Percentiles rank a stretch among this genome's conserved stretches.
These are phyloP conservation scores for Epicampocera succincta DNA, from an alignment of 2,888 invertebrate species.

Conservation along the genomic window DNA sequence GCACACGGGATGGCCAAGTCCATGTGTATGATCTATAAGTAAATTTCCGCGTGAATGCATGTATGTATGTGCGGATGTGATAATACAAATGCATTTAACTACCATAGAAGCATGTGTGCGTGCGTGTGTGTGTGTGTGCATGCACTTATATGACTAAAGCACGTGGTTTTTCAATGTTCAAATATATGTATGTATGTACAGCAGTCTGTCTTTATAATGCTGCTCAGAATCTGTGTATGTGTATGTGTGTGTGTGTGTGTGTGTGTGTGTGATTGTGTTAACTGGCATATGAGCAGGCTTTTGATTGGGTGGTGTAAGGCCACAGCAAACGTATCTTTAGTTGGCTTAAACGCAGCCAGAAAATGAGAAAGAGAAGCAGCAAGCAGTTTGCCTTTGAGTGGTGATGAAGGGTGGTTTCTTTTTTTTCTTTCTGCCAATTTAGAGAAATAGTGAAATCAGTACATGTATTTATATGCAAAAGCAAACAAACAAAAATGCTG, in stretches of 20 bases:
- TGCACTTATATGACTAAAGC: slow-evolving; percentile 42
- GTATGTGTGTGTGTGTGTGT: no score
- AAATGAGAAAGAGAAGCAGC: slow-evolving; percentile 13
- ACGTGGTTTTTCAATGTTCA: slow-evolving; percentile 62
- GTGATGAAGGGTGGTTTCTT: neutral
- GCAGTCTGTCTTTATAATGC: neutral
- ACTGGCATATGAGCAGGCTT: slow-evolving; percentile 38
- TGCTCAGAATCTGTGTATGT: slow-evolving; percentile 9
- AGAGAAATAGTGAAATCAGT: slow-evolving; percentile 12
- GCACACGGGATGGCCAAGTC: neutral
- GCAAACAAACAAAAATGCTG: neutral
- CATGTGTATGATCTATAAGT: neutral
- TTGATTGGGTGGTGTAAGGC: slow-evolving; percentile 67
- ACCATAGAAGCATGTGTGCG: neutral
- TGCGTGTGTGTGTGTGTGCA: no score
- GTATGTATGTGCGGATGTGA: neutral
- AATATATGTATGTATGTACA: neutral
- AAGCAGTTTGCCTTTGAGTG: neutral
- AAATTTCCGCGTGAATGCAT: neutral
- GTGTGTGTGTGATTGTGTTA: slow-evolving; percentile 20
- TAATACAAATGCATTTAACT: neutral
- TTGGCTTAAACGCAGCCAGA: slow-evolving; percentile 1
- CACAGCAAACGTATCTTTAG: slow-evolving; percentile 33
- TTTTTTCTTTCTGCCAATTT: neutral
- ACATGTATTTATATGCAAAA: neutral